Percentiles rank a stretch among this genome's conserved stretches.
These are phyloP conservation scores for Mareca penelope DNA, from an alignment of 2,797 vertebrate species.

Conservation along the genomic window DNA sequence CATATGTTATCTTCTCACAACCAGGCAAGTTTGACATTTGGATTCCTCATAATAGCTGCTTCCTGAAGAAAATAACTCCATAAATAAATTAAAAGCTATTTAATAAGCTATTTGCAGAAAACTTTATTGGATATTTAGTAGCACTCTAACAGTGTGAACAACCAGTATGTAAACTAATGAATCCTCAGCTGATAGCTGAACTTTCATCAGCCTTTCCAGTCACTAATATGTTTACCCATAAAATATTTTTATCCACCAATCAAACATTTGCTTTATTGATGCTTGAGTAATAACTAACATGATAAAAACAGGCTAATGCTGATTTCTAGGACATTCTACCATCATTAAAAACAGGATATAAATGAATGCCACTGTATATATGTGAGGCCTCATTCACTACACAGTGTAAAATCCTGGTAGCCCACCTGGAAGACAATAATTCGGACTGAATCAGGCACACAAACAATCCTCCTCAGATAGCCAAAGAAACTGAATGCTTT, in stretches of 20 bases:
- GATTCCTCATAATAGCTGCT: neutral
- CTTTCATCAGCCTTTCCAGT: neutral
- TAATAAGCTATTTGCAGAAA: neutral
- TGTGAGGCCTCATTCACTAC: neutral
- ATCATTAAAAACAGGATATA: neutral
- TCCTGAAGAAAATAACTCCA: neutral
- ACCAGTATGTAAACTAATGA: neutral
- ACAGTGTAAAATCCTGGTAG: neutral
- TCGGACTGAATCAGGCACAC: neutral
- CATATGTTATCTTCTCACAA: neutral
- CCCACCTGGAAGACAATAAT: neutral
- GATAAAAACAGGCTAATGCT: neutral
- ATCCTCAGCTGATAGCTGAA: neutral
- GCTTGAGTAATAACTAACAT: neutral
- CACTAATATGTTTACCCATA: neutral
- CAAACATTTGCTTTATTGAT: neutral
- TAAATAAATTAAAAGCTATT: neutral
- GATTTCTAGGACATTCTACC: neutral
- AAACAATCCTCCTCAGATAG: neutral
- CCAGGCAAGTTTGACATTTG: neutral
- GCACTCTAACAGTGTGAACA: neutral
- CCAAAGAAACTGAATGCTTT: neutral
- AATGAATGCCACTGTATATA: neutral
- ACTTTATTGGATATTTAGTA: neutral
- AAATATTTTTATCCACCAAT: neutral